A percentile compares a stretch with the other conserved stretches of the same genome.
phyloP scores from a whole-genome alignment of 1,140 invertebrate genomes.

The Subanguina moxae region DNA sequence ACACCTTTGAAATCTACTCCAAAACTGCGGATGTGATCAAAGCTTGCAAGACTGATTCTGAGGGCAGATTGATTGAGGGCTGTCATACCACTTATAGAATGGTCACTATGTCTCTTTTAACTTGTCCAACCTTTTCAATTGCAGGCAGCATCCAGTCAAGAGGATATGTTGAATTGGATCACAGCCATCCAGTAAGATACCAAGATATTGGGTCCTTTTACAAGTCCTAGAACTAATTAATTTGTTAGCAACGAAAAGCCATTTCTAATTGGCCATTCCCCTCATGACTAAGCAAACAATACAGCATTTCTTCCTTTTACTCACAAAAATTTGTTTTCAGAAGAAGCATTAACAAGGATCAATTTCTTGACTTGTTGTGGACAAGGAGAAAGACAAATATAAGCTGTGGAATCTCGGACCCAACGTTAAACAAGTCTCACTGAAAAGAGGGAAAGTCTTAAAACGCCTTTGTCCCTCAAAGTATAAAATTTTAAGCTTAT shows the following conservation, averaged over 20 bases:
- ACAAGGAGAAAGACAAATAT: background rate
- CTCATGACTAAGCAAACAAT: too few relatives aligned
- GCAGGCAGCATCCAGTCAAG: conserved; percentile 73
- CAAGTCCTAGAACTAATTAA: background rate
- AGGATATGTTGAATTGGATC: conserved; percentile 96
- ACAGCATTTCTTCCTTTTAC: too few relatives aligned
- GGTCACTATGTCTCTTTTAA: conserved; percentile 67
- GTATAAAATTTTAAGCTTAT: too few relatives aligned
- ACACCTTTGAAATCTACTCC: conserved; percentile 92
- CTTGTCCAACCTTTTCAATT: too few relatives aligned
- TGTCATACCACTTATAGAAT: conserved; percentile 78
- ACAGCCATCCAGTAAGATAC: conserved; percentile 57
- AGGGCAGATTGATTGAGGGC: conserved; percentile 84
- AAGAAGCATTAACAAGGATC: conserved; percentile 2
- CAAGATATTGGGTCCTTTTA: background rate
- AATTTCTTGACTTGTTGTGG: background rate
- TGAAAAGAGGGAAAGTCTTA: too few relatives aligned
- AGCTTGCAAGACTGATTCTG: conserved; percentile 95
- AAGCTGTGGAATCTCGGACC: background rate
- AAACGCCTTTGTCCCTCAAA: too few relatives aligned
- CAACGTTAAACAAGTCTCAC: background rate
- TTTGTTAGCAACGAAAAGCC: too few relatives aligned
- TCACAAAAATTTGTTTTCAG: background rate
- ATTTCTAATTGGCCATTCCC: too few relatives aligned
- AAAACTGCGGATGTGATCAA: conserved; percentile 76